phyloP scores from a whole-genome alignment of 1,140 invertebrate species.

The Ctenoplectra terminalis region DNA sequence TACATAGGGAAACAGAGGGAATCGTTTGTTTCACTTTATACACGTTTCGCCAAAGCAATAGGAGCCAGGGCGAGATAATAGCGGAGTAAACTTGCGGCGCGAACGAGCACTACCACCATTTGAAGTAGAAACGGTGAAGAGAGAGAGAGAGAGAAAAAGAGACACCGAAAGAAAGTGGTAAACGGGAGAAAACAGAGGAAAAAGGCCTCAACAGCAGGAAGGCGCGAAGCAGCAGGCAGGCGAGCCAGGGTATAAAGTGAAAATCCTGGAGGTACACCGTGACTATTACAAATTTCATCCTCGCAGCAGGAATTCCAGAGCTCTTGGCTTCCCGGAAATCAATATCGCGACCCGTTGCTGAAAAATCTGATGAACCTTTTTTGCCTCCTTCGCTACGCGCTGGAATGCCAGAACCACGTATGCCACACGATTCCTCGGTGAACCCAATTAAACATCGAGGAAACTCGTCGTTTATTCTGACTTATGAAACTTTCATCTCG shows the following conservation, averaged over 20 bases:
- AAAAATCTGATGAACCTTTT: slow-evolving; percentile 37
- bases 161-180: background rate
- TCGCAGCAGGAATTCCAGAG: slow-evolving; percentile 40
- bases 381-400: background rate
- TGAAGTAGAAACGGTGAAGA: background rate
- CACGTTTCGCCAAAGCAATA: slow-evolving; percentile 30
- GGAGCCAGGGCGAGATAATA: slow-evolving; percentile 30
- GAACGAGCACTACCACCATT: background rate
- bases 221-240: slow-evolving; percentile 8
- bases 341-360: slow-evolving; percentile 34
- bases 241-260: slow-evolving; percentile 45
- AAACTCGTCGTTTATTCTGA: background rate
- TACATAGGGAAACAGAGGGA: background rate
- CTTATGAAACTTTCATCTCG: slow-evolving; percentile 1
- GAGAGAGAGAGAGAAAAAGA: background rate
- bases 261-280: slow-evolving; percentile 40
- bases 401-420: background rate
- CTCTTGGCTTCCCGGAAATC: slow-evolving; percentile 28
- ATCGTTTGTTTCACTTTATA: slow-evolving; percentile 55
- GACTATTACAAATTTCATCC: slow-evolving; percentile 58
- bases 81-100: slow-evolving; percentile 29
- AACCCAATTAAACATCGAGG: slow-evolving; percentile 28
- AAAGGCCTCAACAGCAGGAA: background rate
- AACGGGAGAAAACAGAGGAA: slow-evolving; percentile 13
- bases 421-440: background rate